These are phyloP conservation scores for Sula dactylatra DNA, from an alignment of 2,113 vertebrate species.

Conservation along the genomic window DNA sequence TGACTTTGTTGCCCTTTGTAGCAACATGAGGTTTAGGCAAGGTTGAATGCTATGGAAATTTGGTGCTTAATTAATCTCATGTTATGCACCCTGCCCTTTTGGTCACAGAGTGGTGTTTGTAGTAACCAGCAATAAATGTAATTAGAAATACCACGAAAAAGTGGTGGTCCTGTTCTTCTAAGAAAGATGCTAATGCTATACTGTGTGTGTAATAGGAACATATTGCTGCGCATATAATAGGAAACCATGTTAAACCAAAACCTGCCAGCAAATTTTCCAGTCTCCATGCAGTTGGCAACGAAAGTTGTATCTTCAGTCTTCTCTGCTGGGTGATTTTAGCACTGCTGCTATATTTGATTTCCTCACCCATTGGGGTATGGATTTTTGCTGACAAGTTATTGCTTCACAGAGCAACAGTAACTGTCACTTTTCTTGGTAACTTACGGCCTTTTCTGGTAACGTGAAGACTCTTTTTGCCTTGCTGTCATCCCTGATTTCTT, in stretches of 20 bases:
- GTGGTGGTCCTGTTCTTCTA: not conserved
- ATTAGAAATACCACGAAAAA: not conserved
- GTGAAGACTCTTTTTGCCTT: slow-evolving; percentile 7
- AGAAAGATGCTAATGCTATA: not conserved
- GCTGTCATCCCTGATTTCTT: slow-evolving; percentile 22
- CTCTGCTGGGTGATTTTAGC: slow-evolving; percentile 39
- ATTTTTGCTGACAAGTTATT: slow-evolving; percentile 57
- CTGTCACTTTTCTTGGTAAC: slow-evolving; percentile 19
- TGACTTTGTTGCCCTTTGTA: not conserved
- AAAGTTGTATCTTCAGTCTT: not conserved
- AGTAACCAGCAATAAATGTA: not conserved
- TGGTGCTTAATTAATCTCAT: not conserved
- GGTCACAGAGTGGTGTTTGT: not conserved
- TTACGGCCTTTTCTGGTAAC: not conserved
- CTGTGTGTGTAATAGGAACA: not conserved
- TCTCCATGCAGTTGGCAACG: not conserved
- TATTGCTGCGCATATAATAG: not conserved
- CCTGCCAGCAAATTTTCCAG: not conserved
- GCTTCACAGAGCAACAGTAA: slow-evolving; percentile 35
- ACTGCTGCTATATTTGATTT: slow-evolving; percentile 39
- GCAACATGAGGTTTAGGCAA: not conserved
- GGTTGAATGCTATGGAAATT: not conserved
- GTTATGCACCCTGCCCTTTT: not conserved
- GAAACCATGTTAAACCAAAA: not conserved
- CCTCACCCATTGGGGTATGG: slow-evolving; percentile 13